A percentile compares a stretch with the other conserved stretches of the same genome.
Evolutionary conservation across 2,888 invertebrate species (phyloP).

Genomic region (Lithophane socia): DNA sequence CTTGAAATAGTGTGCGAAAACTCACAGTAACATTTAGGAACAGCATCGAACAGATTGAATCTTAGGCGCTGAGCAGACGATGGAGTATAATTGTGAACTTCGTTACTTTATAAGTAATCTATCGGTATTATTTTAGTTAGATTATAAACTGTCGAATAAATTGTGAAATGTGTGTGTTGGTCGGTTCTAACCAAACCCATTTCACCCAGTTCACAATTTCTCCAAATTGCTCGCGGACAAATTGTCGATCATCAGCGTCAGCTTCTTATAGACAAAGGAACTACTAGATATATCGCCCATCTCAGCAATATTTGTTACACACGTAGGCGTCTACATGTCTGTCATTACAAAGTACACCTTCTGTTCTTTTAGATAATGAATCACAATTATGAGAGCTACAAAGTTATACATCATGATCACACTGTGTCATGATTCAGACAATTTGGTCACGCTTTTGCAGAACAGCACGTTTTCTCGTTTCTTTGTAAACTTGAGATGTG

Average conservation of each 20-base stretch:
- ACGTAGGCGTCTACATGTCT: slow-evolving; percentile 33
- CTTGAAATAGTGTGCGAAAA: neutral
- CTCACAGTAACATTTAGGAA: too few species aligned
- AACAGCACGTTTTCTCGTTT: slow-evolving; percentile 42
- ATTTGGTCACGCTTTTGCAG: slow-evolving; percentile 39
- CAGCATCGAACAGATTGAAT: neutral
- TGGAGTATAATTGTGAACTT: too few species aligned
- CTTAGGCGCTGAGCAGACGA: too few species aligned
- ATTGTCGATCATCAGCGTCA: too few species aligned
- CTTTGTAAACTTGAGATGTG: slow-evolving; percentile 44
- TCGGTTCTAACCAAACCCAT: too few species aligned
- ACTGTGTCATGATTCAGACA: slow-evolving; percentile 33
- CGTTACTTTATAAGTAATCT: too few species aligned
- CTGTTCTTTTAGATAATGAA: slow-evolving; percentile 31
- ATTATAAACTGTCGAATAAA: too few species aligned
- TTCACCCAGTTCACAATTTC: too few species aligned
- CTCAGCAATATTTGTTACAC: neutral
- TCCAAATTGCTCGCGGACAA: too few species aligned
- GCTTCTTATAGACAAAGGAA: neutral
- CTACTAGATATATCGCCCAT: neutral
- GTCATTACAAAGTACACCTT: neutral
- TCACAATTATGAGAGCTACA: slow-evolving; percentile 28
- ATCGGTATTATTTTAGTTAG: too few species aligned
- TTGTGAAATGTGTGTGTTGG: too few species aligned
- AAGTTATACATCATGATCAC: slow-evolving; percentile 37